Evolutionary conservation across 2,888 invertebrate species (phyloP).

Genomic region (Eucera pruinosa): DNA sequence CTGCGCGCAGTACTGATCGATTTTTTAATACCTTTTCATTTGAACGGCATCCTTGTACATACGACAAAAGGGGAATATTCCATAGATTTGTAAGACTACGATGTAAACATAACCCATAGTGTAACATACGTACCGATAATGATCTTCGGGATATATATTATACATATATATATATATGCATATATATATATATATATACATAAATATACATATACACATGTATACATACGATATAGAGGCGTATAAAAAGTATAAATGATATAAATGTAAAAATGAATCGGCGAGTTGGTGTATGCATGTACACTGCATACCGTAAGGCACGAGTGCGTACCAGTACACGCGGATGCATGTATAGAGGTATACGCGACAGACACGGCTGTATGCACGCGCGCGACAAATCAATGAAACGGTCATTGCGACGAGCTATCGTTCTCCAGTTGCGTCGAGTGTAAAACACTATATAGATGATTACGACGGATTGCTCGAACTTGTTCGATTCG

Average conservation of each 20-base stretch:
- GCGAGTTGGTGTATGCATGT: constrained; percentile 22
- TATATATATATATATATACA: constrained; percentile 62
- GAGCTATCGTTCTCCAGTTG: constrained; percentile 5
- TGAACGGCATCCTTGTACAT: constrained; percentile 79
- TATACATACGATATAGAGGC: constrained; percentile 52
- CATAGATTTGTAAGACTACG: constrained; percentile 79
- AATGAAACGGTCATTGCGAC: constrained; percentile 13
- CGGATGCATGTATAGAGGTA: constrained; percentile 14
- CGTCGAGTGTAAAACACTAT: neutral
- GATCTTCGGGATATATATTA: constrained; percentile 76
- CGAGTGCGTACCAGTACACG: constrained; percentile 46
- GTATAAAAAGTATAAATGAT: constrained; percentile 20
- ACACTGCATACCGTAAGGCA: too few species aligned
- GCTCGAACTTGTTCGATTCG: neutral
- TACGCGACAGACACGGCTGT: too few species aligned
- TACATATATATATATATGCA: constrained; percentile 58
- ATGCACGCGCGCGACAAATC: constrained; percentile 9
- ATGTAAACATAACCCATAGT: constrained; percentile 82
- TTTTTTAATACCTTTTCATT: constrained; percentile 68
- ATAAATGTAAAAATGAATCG: constrained; percentile 51
- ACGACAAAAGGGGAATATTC: constrained; percentile 76
- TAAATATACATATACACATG: constrained; percentile 50
- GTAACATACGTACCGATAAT: constrained; percentile 83
- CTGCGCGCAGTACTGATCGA: constrained; percentile 57
- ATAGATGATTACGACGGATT: neutral